Conservation (phyloP, 2,113 vertebrate species). For the Eonycteris spelaea region DNA sequence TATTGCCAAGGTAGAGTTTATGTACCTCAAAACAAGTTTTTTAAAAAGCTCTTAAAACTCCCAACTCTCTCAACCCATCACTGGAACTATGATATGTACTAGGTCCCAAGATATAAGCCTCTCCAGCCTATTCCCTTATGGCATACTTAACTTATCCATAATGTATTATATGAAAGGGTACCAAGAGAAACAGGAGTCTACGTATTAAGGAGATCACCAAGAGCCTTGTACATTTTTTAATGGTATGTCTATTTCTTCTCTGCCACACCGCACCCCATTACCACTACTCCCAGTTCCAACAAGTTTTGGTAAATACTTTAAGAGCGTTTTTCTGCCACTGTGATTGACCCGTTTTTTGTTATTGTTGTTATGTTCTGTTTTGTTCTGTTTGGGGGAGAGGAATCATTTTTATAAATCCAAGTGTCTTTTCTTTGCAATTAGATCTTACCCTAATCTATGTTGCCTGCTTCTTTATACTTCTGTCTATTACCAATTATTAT, state of each 20-base stretch:
- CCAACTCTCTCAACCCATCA: not conserved
- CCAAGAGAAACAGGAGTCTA: not conserved
- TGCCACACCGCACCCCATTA: not conserved
- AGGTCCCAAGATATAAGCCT: not conserved
- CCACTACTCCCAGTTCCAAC: not conserved
- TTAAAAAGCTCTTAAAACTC: not conserved
- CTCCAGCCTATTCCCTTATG: not conserved
- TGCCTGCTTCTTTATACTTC: not conserved
- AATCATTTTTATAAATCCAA: not conserved
- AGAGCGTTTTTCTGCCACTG: not conserved
- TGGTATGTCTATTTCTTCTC: not conserved
- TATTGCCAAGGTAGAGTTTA: not conserved
- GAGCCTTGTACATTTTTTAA: not conserved
- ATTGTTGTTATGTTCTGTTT: not conserved
- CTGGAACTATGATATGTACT: not conserved
- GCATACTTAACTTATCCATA: not conserved
- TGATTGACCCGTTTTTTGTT: not conserved
- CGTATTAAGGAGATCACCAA: not conserved
- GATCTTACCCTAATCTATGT: not conserved
- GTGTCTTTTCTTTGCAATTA: not conserved
- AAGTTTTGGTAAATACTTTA: not conserved
- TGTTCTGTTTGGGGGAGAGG: not conserved
- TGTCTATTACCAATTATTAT: not conserved
- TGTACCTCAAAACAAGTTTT: not conserved
- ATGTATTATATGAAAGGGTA: not conserved